Conservation (phyloP, 2,797 vertebrate species). For the Poeciliopsis turneri region DNA sequence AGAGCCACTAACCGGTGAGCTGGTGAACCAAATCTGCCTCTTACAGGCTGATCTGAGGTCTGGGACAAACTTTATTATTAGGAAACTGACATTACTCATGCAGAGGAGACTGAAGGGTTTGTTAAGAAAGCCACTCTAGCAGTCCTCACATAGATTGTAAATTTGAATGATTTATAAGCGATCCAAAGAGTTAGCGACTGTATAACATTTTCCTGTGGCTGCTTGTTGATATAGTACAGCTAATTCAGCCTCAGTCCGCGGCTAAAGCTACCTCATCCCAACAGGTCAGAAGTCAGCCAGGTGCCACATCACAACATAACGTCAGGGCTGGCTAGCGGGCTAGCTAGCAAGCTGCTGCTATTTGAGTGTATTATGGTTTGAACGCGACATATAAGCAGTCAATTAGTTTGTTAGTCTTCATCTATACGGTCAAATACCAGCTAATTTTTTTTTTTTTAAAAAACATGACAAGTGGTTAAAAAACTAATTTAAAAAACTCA, state of each 20-base stretch:
- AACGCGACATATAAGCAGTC: not conserved
- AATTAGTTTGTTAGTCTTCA: too few relatives aligned
- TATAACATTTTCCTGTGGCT: not conserved
- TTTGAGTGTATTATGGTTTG: not conserved
- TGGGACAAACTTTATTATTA: not conserved
- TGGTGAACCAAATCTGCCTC: constrained; percentile 22
- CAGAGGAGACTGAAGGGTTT: not conserved
- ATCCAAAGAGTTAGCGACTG: not conserved
- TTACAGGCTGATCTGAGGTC: constrained; percentile 6
- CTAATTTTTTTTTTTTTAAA: not conserved
- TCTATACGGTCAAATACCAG: not conserved
- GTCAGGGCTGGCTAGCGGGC: constrained; percentile 18
- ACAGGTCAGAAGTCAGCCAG: constrained; percentile 60
- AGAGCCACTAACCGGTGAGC: constrained; percentile 46
- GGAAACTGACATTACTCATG: not conserved
- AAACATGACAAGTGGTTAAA: fast-evolving
- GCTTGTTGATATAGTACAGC: not conserved
- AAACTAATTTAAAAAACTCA: constrained; percentile 51
- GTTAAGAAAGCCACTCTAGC: not conserved
- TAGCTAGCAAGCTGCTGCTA: constrained; percentile 19
- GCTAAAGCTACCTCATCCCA: constrained; percentile 12
- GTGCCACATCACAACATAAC: constrained; percentile 70
- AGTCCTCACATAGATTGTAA: not conserved
- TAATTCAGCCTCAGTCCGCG: constrained; percentile 3
- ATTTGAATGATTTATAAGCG: not conserved